These are phyloP conservation scores for Ligdia adustata DNA, from an alignment of 2,888 invertebrate species.

Conservation along the genomic window DNA sequence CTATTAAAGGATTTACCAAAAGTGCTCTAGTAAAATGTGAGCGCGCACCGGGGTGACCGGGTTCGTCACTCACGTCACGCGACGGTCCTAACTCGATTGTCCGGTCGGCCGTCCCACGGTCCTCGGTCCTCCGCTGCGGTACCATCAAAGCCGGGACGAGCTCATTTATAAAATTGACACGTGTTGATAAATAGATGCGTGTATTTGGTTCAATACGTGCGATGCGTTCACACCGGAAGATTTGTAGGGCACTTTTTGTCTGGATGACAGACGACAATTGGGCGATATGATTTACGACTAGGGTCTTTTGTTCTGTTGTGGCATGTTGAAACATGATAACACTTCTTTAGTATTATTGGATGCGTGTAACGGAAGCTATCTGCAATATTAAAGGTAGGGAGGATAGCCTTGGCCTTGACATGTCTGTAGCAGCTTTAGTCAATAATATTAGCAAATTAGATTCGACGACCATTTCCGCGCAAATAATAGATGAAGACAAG, in stretches of 20 bases:
- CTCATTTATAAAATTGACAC: slow-evolving; percentile 74
- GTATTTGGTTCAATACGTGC: slow-evolving; percentile 50
- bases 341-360: slow-evolving; percentile 1
- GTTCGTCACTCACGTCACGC: neutral
- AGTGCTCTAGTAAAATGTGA: slow-evolving; percentile 3
- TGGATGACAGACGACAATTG: slow-evolving; percentile 39
- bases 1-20: slow-evolving; percentile 5
- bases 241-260: slow-evolving; percentile 38
- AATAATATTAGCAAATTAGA: slow-evolving; percentile 5
- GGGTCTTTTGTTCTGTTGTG: slow-evolving; percentile 8
- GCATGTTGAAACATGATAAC: slow-evolving; percentile 7
- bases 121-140: slow-evolving; percentile 48
- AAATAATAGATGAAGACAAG: slow-evolving; percentile 1
- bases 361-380: slow-evolving; percentile 8
- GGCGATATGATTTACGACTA: slow-evolving; percentile 33
- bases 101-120: slow-evolving; percentile 28
- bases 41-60: slow-evolving; percentile 19
- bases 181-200: slow-evolving; percentile 58
- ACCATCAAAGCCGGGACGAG: slow-evolving; percentile 56
- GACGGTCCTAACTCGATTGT: slow-evolving; percentile 18
- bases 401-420: slow-evolving; percentile 18
- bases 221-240: slow-evolving; percentile 29
- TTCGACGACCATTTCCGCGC: neutral
- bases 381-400: slow-evolving; percentile 12
- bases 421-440: slow-evolving; percentile 3